A percentile compares a stretch with the other conserved stretches of the same genome.
Conservation (phyloP, 1,140 invertebrate genomes). For the Heliconius hermathena region DNA sequence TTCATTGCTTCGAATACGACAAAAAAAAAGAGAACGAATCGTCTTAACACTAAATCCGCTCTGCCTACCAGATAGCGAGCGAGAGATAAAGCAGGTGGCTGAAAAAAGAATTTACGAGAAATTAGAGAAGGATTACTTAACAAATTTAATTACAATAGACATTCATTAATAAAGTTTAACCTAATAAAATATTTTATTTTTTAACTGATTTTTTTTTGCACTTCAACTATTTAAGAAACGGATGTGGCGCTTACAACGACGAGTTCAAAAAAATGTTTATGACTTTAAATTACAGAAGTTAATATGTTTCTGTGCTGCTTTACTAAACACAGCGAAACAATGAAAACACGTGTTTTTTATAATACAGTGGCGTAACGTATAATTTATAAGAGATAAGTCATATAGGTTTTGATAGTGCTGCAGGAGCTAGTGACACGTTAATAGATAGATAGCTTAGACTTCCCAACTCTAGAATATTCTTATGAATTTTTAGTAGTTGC, state of each 20-base stretch:
- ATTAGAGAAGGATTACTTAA: no score
- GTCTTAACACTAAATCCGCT: no score
- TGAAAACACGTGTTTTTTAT: constrained; percentile 1
- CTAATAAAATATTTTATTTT: neutral
- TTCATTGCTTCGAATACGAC: no score
- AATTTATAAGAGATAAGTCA: constrained; percentile 8
- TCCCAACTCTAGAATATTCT: neutral
- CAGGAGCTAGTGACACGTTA: neutral
- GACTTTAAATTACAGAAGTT: neutral
- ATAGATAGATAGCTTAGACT: neutral
- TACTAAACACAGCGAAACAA: neutral
- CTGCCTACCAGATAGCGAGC: no score
- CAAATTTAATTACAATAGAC: no score
- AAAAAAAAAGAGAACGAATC: no score
- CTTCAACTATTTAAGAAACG: neutral
- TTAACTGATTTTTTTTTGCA: neutral
- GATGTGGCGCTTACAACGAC: neutral
- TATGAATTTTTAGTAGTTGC: neutral
- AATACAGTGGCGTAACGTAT: neutral
- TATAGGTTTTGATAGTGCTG: neutral
- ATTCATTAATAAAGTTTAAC: neutral
- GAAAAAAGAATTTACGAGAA: no score
- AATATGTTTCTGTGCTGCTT: neutral
- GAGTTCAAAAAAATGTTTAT: neutral
- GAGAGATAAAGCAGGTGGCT: no score